Evolutionary conservation across 1,140 invertebrate genomes (phyloP), one percentile per base, ranked within the genome.

Genomic region (Carcinoscorpius rotundicauda): DNA sequence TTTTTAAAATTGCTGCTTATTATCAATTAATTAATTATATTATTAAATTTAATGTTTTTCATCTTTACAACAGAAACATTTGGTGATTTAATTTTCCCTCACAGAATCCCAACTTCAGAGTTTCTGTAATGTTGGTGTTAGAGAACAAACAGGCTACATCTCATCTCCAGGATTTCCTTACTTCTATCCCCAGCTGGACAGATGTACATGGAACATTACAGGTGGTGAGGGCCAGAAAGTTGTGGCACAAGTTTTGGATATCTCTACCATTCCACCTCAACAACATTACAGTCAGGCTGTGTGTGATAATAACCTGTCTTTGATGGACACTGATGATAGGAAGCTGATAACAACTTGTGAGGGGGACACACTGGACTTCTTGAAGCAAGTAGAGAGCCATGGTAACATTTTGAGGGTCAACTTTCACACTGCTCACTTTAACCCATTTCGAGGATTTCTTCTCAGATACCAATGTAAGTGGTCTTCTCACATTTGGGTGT

Each of bases 91-190:
- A 29, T 29, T 29, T 29, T 29, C 29, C 29, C 29, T 29, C 29
- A 55, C 53, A 55, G 53, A 55, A n/a, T 55, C 53, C 6, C n/a
- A 6, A n/a, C 6, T 55, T 8, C 53, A 8, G 6, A 6, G 53
- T n/a, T 55, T 55, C 53, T 55, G 53, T 55, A 29, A 29, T 29
- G 29, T 29, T 29, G 29, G 29, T 29, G 29, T 29, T 29, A 29
- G 29, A 29, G 29, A 29, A 29, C 29, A 29, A 29, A 29, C 29
- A 29, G 84, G 83, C 3, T 84, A 83, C 72, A 77, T 84, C 51
- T 77, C 80, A 29, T 83, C 80, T 63, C 82, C 83, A 0, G 83
- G 83, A 1, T 85, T 84, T 74, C 83, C 84, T 0, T 77, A 81
- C 70, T 84, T 79, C 74, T 84, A 84, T 72, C 76, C 84, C 3